A percentile compares a stretch with the other conserved stretches of the same genome.
Evolutionary conservation across 2,888 invertebrate species (phyloP).

Genomic region (Octonoba sinensis): DNA sequence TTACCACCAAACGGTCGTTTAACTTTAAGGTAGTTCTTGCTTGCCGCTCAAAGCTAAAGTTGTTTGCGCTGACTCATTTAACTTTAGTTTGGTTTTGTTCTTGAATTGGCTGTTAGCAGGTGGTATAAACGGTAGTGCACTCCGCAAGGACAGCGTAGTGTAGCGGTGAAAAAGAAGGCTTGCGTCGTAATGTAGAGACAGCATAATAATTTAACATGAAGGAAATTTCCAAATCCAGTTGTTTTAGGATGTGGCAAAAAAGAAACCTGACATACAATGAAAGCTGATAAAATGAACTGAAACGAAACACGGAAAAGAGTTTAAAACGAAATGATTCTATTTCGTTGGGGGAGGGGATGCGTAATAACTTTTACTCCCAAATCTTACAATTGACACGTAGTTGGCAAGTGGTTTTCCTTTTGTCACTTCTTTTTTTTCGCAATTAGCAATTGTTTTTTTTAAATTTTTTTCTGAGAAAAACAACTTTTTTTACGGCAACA

Average conservation of each 20-base stretch:
- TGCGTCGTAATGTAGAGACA: background rate
- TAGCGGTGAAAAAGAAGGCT: slow-evolving; percentile 6
- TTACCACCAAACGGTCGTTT: slow-evolving; percentile 40
- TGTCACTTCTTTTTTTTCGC: too few relatives aligned
- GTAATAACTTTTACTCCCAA: too few relatives aligned
- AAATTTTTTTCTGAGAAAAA: too few relatives aligned
- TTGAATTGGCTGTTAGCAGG: slow-evolving; percentile 50
- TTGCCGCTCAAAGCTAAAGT: slow-evolving; percentile 26
- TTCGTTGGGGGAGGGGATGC: too few relatives aligned
- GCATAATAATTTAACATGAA: too few relatives aligned
- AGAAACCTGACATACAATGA: too few relatives aligned
- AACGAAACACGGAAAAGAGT: background rate
- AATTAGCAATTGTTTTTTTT: too few relatives aligned
- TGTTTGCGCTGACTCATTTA: slow-evolving; percentile 41
- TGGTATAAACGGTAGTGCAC: slow-evolving; percentile 34
- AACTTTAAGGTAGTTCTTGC: slow-evolving; percentile 17
- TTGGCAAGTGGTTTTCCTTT: too few relatives aligned
- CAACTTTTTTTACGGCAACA: too few relatives aligned
- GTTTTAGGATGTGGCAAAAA: too few relatives aligned
- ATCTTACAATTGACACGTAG: too few relatives aligned
- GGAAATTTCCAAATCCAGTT: too few relatives aligned
- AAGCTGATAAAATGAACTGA: background rate
- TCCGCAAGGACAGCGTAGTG: slow-evolving; percentile 25
- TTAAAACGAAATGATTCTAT: background rate
- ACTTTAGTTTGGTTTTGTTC: slow-evolving; percentile 28